Base-by-base conservation (phyloP, 2,888 invertebrate genomes). In the Pantelozetes paolii region DNA sequence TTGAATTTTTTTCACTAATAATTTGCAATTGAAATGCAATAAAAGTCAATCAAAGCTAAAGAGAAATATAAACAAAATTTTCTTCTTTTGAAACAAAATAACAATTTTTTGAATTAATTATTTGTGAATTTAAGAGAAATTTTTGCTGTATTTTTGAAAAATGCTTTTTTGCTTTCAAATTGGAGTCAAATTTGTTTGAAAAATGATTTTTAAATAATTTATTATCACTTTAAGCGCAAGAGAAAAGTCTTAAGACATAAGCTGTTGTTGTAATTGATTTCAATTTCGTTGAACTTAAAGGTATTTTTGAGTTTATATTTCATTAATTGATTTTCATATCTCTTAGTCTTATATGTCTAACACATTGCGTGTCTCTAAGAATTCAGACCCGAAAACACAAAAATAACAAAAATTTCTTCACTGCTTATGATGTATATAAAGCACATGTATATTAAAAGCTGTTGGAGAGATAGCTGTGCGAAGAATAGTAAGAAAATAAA, bases 1-100 rank as follows among this genome's bases (percentile, higher is more conserved):
- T 45, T 45, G 45, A 15, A 11, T 45, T 45, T 8, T 9, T 36
- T 36, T 50, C 50, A 8, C n/a, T 8, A 32, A 20, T 64, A 20
- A 40, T 30, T 18, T 42, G 42, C 26, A 42, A 64, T 64, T n/a
- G 5, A 69, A 69, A 69, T 69, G 40, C 26, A 69, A 26, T 36
- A 36, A 69, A 42, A 23, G 40, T 73, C 15, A 64, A 45, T 20
- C 28, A 75, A 62, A 75, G 18, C 30, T 13, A 75, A 70, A 76
- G 23, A 36, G 15, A 72, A 42, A 45, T 28, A 1, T 15, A 64
- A 11, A 28, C 1, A 40, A 23, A 28, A 28, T 32, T 64, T 3
- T 13, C 3, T 30, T 28, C 5, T 23, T 11, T 28, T 50, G 3
- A 40, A 48, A 30, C 20, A 13, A 20, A 57, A 54, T 13, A 71